phyloP scores from a whole-genome alignment of 2,888 invertebrate species.

The Chrysolina americana region DNA sequence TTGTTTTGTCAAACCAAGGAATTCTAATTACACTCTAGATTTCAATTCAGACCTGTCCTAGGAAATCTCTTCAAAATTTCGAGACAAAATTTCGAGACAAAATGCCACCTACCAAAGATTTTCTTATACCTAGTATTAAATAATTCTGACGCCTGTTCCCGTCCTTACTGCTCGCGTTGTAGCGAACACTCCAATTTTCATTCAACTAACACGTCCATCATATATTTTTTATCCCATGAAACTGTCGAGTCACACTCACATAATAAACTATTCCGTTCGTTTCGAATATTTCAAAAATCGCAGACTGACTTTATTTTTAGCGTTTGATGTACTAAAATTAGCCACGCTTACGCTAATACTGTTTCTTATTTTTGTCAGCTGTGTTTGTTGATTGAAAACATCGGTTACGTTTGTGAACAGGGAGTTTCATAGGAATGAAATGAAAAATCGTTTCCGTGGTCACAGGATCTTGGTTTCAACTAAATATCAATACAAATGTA shows the following conservation, averaged over 20 bases:
- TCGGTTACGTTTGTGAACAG: slow-evolving; percentile 26
- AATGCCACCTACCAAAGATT: too few relatives aligned
- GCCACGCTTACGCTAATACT: slow-evolving; percentile 33
- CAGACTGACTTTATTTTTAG: slow-evolving; percentile 37
- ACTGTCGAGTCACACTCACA: background rate
- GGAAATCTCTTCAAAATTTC: too few relatives aligned
- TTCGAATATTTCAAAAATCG: slow-evolving; percentile 26
- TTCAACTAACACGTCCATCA: background rate
- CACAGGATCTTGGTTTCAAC: too few relatives aligned
- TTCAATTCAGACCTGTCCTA: too few relatives aligned
- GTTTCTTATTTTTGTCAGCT: background rate
- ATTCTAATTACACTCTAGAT: too few relatives aligned
- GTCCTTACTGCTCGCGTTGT: background rate
- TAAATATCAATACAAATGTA: too few relatives aligned
- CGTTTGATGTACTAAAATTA: slow-evolving; percentile 31
- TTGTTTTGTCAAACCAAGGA: too few relatives aligned
- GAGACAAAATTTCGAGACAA: too few relatives aligned
- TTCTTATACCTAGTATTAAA: background rate
- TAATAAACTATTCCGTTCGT: slow-evolving; percentile 10
- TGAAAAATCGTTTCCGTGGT: too few relatives aligned
- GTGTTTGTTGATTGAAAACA: slow-evolving; percentile 34
- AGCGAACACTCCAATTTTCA: background rate
- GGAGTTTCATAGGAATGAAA: slow-evolving; percentile 2
- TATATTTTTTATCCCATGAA: background rate
- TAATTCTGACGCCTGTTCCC: background rate